Conservation (phyloP, 2,113 vertebrate genomes). For the Eubucco bourcierii region DNA sequence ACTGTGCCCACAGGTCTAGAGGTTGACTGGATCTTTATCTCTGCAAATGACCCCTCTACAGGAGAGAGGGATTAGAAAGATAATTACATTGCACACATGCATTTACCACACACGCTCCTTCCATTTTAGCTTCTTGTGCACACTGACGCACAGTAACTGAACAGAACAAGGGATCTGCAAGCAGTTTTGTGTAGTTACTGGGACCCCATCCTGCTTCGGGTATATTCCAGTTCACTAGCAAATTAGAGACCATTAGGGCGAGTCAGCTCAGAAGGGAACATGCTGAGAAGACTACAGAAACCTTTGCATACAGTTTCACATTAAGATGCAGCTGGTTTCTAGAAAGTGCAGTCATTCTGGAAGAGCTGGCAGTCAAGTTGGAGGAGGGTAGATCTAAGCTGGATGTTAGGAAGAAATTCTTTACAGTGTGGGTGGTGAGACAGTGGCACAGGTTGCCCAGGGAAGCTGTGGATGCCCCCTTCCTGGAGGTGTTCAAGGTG, state of each 20-base stretch:
- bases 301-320: accelerated
- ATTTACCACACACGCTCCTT: neutral
- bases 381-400: too few relatives aligned
- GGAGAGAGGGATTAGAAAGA: neutral
- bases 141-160: neutral
- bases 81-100: neutral
- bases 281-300: neutral
- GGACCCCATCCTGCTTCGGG: neutral
- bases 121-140: neutral
- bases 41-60: neutral
- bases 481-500: too few relatives aligned
- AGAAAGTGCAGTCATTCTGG: too few relatives aligned
- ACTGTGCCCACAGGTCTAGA: neutral
- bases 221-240: neutral
- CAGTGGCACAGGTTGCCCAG: too few relatives aligned
- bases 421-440: too few relatives aligned
- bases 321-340: neutral
- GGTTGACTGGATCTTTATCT: neutral
- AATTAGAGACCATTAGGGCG: neutral
- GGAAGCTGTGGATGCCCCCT: too few relatives aligned
- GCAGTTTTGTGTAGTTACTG: neutral
- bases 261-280: neutral
- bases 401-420: too few relatives aligned
- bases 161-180: accelerated
- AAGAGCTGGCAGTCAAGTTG: too few relatives aligned